Percentiles rank a stretch among this genome's conserved stretches.
Evolutionary conservation across 1,140 invertebrate species (phyloP).

Genomic region (Hesperophylax magnus): DNA sequence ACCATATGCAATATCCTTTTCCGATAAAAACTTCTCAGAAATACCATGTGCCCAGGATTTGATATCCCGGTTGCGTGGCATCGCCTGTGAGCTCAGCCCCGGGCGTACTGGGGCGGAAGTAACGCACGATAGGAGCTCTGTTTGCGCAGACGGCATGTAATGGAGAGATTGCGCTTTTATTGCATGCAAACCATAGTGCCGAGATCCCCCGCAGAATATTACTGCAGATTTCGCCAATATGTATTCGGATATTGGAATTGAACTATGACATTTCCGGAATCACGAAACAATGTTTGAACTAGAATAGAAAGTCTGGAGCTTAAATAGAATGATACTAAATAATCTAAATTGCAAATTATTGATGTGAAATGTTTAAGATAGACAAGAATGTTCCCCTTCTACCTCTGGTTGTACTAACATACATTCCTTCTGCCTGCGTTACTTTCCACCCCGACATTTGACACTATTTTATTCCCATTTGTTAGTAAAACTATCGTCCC

Average conservation of each 20-base stretch:
- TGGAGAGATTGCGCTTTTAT: constrained; percentile 28
- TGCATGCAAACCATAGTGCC: constrained; percentile 5
- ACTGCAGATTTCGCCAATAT: background rate
- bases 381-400: no score
- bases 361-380: no score
- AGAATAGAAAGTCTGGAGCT: no score
- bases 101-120: background rate
- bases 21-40: background rate
- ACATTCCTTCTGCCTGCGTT: no score
- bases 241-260: background rate
- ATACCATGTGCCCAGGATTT: background rate
- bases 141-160: constrained; percentile 26
- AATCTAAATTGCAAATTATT: no score
- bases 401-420: no score
- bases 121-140: constrained; percentile 1
- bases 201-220: background rate
- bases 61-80: background rate
- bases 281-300: no score
- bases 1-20: background rate
- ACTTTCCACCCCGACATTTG: no score
- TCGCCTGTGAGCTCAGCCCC: background rate
- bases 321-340: no score
- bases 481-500: no score
- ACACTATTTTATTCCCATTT: no score
- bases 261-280: no score